A percentile compares a stretch with the other conserved stretches of the same genome.
phyloP scores from a whole-genome alignment of 2,888 invertebrate genomes.

The Protula sp. region DNA sequence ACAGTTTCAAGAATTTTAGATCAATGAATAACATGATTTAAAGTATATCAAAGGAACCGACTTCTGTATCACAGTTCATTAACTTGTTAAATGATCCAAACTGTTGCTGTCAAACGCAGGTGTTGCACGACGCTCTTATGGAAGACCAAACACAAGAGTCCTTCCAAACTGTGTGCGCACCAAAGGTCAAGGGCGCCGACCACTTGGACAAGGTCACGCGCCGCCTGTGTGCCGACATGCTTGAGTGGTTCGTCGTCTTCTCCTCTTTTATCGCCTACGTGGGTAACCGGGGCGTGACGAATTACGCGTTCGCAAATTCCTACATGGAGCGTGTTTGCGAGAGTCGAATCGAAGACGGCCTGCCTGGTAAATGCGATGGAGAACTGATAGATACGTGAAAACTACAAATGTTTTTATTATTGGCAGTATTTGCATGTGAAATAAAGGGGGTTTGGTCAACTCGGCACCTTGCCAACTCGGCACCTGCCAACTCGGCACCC shows the following conservation, averaged over 20 bases:
- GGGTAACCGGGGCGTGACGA: slow-evolving; percentile 93
- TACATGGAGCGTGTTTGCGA: slow-evolving; percentile 95
- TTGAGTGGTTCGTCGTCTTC: slow-evolving; percentile 90
- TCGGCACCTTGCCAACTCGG: too few species aligned
- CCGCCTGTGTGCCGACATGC: slow-evolving; percentile 66
- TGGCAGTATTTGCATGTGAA: too few species aligned
- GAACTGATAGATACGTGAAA: too few species aligned
- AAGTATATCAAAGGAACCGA: too few species aligned
- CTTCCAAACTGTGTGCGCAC: slow-evolving; percentile 71
- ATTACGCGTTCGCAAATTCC: slow-evolving; percentile 95
- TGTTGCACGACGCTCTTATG: slow-evolving; percentile 78
- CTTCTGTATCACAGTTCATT: too few species aligned
- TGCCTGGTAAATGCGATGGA: slow-evolving; percentile 61
- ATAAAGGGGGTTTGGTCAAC: too few species aligned
- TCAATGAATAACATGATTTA: too few species aligned
- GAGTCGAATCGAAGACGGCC: slow-evolving; percentile 72
- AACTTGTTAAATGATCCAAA: too few species aligned
- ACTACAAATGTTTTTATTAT: too few species aligned
- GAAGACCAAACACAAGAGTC: slow-evolving; percentile 78
- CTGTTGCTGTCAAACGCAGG: too few species aligned
- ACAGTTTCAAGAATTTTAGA: too few species aligned
- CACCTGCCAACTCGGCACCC: too few species aligned
- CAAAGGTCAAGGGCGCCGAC: slow-evolving; percentile 81
- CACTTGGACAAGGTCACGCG: slow-evolving; percentile 77
- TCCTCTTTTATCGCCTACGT: slow-evolving; percentile 95